These are phyloP conservation scores for Latheticus oryzae DNA, from an alignment of 2,888 invertebrate species.

Conservation along the genomic window DNA sequence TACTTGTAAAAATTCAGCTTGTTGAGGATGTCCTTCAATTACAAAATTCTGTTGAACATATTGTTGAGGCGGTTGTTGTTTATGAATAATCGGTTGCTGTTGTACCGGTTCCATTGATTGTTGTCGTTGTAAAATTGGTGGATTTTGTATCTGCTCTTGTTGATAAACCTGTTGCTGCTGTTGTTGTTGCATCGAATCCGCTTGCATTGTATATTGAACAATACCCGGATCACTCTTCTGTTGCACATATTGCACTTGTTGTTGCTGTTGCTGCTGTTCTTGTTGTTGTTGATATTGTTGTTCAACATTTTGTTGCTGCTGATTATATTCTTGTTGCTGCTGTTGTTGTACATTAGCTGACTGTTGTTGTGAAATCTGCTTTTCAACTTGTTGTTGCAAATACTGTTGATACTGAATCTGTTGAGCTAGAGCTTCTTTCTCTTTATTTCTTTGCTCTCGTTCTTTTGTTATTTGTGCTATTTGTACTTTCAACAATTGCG, in stretches of 20 bases:
- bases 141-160: slow-evolving; percentile 46
- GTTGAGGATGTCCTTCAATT: slow-evolving; percentile 61
- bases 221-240: slow-evolving; percentile 36
- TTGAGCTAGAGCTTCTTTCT: slow-evolving; percentile 65
- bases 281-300: slow-evolving; percentile 48
- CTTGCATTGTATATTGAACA: slow-evolving; percentile 26
- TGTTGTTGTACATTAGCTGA: slow-evolving; percentile 52
- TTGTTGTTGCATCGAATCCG: slow-evolving; percentile 43
- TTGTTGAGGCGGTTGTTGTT: slow-evolving; percentile 58
- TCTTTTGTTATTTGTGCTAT: slow-evolving; percentile 77
- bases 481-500: slow-evolving; percentile 91
- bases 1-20: slow-evolving; percentile 55
- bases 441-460: slow-evolving; percentile 68
- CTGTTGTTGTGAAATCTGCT: slow-evolving; percentile 67
- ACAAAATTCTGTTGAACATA: slow-evolving; percentile 59
- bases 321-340: slow-evolving; percentile 66
- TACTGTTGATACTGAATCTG: slow-evolving; percentile 70
- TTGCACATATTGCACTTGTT: slow-evolving; percentile 50
- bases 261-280: slow-evolving; percentile 45
- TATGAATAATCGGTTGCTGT: slow-evolving; percentile 57
- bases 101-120: slow-evolving; percentile 56
- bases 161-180: slow-evolving; percentile 52
- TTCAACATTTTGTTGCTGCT: slow-evolving; percentile 61
- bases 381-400: slow-evolving; percentile 71
- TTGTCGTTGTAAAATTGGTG: slow-evolving; percentile 52